Evolutionary conservation across 2,113 vertebrate genomes (phyloP).

Genomic region (Malurus cyaneus): DNA sequence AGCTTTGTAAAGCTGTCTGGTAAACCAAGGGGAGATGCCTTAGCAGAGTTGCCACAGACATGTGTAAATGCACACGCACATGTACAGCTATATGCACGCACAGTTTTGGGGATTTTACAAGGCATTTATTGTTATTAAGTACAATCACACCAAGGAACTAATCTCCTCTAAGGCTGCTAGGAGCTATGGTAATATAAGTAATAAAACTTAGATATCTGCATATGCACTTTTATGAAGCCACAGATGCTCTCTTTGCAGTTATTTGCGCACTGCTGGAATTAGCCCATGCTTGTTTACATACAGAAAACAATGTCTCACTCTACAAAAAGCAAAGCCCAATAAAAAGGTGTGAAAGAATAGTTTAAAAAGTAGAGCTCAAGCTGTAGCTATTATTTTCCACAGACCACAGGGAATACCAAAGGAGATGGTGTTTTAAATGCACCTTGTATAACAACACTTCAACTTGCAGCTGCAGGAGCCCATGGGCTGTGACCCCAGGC

Average conservation of each 20-base stretch:
- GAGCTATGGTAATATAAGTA: background rate
- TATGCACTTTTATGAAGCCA: background rate
- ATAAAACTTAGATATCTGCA: background rate
- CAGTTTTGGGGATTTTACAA: background rate
- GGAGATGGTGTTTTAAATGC: background rate
- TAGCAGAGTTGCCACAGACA: background rate
- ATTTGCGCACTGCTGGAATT: background rate
- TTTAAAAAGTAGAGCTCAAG: background rate
- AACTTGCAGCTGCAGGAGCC: background rate
- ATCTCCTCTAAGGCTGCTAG: background rate
- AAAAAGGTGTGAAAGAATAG: background rate
- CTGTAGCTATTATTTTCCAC: background rate
- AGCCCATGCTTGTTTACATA: background rate
- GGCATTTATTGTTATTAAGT: slow-evolving; percentile 2
- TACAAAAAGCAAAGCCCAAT: background rate
- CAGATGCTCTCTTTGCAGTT: background rate
- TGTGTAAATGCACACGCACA: background rate
- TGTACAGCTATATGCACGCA: fast-evolving
- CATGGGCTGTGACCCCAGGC: background rate
- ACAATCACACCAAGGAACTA: background rate
- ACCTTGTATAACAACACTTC: background rate
- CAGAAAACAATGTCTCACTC: background rate
- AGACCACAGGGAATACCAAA: background rate
- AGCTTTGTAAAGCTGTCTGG: background rate
- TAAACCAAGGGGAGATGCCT: background rate